Percentiles rank a stretch among this genome's conserved stretches.
Conservation (phyloP, 92 coral and sea anemone genomes). For the Umimayanthus chanpuru region DNA sequence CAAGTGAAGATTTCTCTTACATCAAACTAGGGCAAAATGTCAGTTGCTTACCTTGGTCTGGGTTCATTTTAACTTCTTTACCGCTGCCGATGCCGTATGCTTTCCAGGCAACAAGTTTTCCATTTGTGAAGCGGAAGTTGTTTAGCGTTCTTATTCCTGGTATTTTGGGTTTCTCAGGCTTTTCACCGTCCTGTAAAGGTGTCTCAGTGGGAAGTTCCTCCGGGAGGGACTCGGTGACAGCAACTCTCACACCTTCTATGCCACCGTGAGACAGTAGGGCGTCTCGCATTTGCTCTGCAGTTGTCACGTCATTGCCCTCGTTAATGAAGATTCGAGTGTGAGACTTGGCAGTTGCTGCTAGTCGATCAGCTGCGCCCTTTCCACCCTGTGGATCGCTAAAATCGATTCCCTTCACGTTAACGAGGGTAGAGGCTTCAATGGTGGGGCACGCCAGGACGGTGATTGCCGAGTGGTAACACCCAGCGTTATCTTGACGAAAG, state of each 20-base stretch:
- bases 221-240: constrained; percentile 25
- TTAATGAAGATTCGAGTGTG: constrained; percentile 28
- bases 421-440: background rate
- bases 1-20: too few relatives aligned
- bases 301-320: constrained; percentile 40
- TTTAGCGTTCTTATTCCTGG: constrained; percentile 50
- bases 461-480: constrained; percentile 28
- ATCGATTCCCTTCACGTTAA: background rate
- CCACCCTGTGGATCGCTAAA: constrained; percentile 35
- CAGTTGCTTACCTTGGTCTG: too few relatives aligned
- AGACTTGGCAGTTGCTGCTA: constrained; percentile 44
- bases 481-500: constrained; percentile 35
- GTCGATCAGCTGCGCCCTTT: constrained; percentile 52
- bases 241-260: constrained; percentile 49
- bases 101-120: background rate
- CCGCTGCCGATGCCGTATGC: background rate
- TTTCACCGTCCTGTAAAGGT: background rate
- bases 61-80: background rate
- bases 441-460: constrained; percentile 14
- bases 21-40: too few relatives aligned
- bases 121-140: constrained; percentile 35
- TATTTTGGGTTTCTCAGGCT: constrained; percentile 3
- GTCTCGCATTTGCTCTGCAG: constrained; percentile 22
- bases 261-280: constrained; percentile 42
- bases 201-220: background rate